These are phyloP conservation scores for Frankliniella fusca DNA, from an alignment of 2,888 invertebrate genomes.

Conservation along the genomic window DNA sequence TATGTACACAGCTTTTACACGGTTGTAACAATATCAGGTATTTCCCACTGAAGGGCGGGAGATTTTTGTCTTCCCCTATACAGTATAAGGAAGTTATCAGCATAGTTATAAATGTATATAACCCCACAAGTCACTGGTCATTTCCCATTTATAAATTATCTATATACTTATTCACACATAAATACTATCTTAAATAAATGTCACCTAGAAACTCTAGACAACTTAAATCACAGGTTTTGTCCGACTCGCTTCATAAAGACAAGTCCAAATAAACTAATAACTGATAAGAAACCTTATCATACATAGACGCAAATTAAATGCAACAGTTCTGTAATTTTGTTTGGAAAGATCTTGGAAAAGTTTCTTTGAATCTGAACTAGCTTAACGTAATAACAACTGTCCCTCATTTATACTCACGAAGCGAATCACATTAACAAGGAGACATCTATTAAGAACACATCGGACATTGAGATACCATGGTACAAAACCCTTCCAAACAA, in stretches of 20 bases:
- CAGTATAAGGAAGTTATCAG: not conserved
- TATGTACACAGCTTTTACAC: conserved; percentile 1
- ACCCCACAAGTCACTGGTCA: conserved; percentile 21
- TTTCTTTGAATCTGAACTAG: too few species aligned
- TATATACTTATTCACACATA: conserved; percentile 2
- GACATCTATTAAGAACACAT: too few species aligned
- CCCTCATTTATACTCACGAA: too few species aligned
- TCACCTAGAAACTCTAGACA: conserved; percentile 20
- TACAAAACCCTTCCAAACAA: conserved; percentile 16
- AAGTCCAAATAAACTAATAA: not conserved
- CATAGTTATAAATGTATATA: not conserved
- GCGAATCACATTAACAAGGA: too few species aligned
- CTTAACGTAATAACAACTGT: too few species aligned
- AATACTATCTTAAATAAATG: conserved; percentile 10
- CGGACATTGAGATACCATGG: not conserved
- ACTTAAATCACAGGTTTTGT: conserved; percentile 12
- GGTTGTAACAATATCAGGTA: conserved; percentile 10
- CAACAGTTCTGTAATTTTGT: conserved; percentile 9
- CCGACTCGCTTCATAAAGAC: not conserved
- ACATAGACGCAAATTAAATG: conserved; percentile 24
- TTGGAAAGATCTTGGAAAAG: conserved; percentile 5
- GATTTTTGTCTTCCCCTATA: not conserved
- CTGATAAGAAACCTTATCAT: not conserved
- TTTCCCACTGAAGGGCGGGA: not conserved
- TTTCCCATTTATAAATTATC: conserved; percentile 23